phyloP scores from a whole-genome alignment of 2,888 invertebrate genomes.

The Oxystoma pomonae region DNA sequence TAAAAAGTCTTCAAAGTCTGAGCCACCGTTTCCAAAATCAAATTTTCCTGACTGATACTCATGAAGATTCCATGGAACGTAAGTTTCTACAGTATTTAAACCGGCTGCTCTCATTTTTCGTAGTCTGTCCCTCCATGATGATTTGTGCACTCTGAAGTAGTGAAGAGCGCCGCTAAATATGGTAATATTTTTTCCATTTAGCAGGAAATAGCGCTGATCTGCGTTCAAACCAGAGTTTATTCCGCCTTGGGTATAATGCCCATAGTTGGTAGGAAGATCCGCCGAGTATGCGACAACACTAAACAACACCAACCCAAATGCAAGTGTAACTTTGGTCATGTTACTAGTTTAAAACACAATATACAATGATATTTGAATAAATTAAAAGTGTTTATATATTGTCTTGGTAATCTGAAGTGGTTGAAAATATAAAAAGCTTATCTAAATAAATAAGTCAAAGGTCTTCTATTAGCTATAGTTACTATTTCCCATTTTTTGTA shows the following conservation, averaged over 20 bases:
- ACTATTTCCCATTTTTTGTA: no score
- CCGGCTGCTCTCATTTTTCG: slow-evolving; percentile 70
- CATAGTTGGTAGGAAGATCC: slow-evolving; percentile 34
- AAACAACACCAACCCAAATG: neutral
- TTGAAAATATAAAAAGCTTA: no score
- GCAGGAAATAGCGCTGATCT: slow-evolving; percentile 39
- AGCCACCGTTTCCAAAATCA: slow-evolving; percentile 53
- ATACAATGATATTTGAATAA: no score
- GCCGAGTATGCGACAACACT: neutral
- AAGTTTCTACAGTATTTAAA: slow-evolving; percentile 78
- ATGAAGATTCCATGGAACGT: slow-evolving; percentile 87
- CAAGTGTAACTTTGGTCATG: no score
- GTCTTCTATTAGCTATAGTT: no score
- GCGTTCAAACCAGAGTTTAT: slow-evolving; percentile 37
- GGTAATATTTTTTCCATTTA: slow-evolving; percentile 47
- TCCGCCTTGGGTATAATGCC: slow-evolving; percentile 46
- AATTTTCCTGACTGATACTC: slow-evolving; percentile 56
- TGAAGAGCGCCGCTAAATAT: slow-evolving; percentile 64
- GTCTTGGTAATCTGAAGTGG: no score
- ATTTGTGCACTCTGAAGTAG: slow-evolving; percentile 77
- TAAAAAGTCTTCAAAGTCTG: slow-evolving; percentile 48
- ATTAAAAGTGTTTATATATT: no score
- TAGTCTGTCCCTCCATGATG: slow-evolving; percentile 75
- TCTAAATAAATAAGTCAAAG: no score
- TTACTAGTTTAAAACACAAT: no score